These are phyloP conservation scores for Urocitellus parryii DNA, from an alignment of 2,113 vertebrate genomes.

Conservation along the genomic window DNA sequence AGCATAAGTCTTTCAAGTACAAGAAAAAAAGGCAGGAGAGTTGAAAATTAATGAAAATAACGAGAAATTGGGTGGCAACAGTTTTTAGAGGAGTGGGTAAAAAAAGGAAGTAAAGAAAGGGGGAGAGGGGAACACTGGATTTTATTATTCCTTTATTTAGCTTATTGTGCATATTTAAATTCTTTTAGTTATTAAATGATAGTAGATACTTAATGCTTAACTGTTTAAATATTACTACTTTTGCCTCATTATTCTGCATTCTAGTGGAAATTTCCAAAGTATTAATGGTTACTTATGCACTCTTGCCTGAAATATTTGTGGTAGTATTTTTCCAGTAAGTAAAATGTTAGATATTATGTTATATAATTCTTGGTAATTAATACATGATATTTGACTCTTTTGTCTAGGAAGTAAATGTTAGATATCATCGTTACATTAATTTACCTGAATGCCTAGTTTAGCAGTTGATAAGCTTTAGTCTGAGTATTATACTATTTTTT, in stretches of 20 bases:
- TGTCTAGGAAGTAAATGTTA: neutral
- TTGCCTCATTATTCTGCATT: slow-evolving; percentile 26
- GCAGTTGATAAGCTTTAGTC: slow-evolving; percentile 40
- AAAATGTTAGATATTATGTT: neutral
- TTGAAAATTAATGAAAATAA: slow-evolving; percentile 25
- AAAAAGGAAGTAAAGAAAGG: neutral
- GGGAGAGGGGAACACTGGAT: neutral
- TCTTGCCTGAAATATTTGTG: slow-evolving; percentile 33
- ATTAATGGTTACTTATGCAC: slow-evolving; percentile 7
- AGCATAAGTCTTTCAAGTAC: neutral
- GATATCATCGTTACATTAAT: neutral
- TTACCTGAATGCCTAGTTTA: neutral
- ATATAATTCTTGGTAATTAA: slow-evolving; percentile 1
- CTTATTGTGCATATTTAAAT: neutral
- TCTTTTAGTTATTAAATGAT: slow-evolving; percentile 5
- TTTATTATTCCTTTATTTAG: neutral
- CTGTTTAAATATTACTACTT: slow-evolving; percentile 16
- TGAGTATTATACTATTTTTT: neutral
- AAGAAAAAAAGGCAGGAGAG: neutral
- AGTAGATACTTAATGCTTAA: neutral
- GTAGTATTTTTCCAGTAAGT: neutral
- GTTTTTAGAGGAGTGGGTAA: neutral
- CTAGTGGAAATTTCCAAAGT: neutral
- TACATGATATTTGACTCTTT: slow-evolving; percentile 11
- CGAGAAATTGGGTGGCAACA: neutral